Base-by-base conservation (phyloP, 2,888 invertebrate species). In the Orthosia gracilis region DNA sequence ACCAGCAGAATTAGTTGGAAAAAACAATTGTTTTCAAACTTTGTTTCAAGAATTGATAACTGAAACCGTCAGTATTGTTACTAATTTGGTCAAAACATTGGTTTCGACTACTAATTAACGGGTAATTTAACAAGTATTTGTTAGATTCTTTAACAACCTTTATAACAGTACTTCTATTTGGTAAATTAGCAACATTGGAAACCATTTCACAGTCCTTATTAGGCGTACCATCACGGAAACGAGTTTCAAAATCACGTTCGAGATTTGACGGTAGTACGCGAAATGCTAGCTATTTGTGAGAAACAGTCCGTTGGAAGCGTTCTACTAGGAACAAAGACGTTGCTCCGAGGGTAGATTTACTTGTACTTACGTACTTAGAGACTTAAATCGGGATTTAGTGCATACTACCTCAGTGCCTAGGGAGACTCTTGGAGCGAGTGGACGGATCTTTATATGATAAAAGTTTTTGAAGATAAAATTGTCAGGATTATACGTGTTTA, bases 301-400 rank as follows among this genome's bases (percentile, higher is more conserved):
- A 82, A 73, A 62, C 59, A 23, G 52, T 47, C 55, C 58, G 54
- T 68, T 67, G 45, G 64, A 26, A 68, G 15, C 52, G 21, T 62
- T 45, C 61, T 45, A 52, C 68, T 65, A 49, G 52, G 63, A 79
- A 86, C 85, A 86, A 82, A 77, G 82, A 66, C 78, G 67, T 18
- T 58, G 66, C 63, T 62, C 59, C 52, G 73, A 81, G 76, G 68
- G 73, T 69, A 85, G 82, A 85, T 80, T 80, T 82, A 80, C 80
- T 66, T 73, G 79, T 82, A 76, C 78, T 85, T 84, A 69, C 21
- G 76, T 84, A 79, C 85, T 85, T 84, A 78, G 71, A 62, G 63
- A 76, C 69, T 76, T 84, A 73, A 79, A 84, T 82, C 82, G 69
- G 86, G 82, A 82, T 84, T 84, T 79, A 82, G 82, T 82, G 82